Percentiles rank a stretch among this genome's conserved stretches.
Evolutionary conservation across 2,113 vertebrate genomes (phyloP).

Genomic region (Petroica traversi): DNA sequence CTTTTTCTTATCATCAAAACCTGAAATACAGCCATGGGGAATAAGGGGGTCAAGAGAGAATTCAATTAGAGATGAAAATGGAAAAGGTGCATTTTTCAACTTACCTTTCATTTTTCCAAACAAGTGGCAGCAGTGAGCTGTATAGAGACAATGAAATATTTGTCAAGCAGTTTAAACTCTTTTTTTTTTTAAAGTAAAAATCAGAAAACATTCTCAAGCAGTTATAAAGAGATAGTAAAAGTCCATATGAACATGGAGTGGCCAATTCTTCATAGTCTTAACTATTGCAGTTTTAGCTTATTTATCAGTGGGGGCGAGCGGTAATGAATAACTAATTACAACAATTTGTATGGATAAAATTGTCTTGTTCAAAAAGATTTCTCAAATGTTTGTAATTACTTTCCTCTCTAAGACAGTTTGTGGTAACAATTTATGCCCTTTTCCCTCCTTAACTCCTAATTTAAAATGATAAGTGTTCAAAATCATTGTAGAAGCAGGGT

Average conservation of each 20-base stretch:
- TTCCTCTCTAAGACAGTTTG: background rate
- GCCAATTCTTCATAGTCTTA: background rate
- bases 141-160: conserved; percentile 47
- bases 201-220: background rate
- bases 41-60: conserved; percentile 71
- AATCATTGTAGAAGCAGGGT: background rate
- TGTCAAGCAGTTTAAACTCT: conserved; percentile 37
- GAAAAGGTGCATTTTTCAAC: conserved; percentile 73
- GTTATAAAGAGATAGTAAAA: background rate
- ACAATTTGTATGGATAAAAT: background rate
- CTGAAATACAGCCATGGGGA: conserved; percentile 68
- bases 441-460: background rate
- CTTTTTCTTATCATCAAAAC: conserved; percentile 76
- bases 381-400: background rate
- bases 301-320: background rate
- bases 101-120: conserved; percentile 67
- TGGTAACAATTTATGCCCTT: background rate
- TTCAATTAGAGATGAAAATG: conserved; percentile 76
- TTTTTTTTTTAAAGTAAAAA: background rate
- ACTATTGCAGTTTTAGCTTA: background rate
- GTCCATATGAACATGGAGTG: background rate
- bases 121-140: conserved; percentile 56
- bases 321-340: background rate
- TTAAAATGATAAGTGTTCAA: background rate
- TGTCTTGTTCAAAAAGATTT: background rate